Conservation (phyloP, 2,797 vertebrate genomes). For the Cynodonichthys magdalenae region DNA sequence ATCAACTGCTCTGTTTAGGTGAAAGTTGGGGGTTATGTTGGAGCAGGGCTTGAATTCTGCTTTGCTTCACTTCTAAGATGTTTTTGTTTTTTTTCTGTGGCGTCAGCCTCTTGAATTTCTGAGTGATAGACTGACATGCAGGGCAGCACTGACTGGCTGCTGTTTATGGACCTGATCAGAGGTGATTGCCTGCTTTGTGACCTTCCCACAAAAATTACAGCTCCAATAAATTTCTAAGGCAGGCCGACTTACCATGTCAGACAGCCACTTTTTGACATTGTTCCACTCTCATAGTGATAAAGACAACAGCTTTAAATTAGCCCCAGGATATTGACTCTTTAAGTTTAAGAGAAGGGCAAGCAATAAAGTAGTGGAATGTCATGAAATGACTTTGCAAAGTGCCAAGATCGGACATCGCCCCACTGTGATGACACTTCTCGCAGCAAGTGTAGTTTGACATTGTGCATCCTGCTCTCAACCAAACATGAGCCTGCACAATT, state of each 20-base stretch:
- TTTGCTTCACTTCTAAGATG: constrained; percentile 38
- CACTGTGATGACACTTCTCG: constrained; percentile 60
- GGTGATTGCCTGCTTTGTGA: constrained; percentile 72
- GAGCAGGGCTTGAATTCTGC: constrained; percentile 1
- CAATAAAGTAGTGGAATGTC: constrained; percentile 48
- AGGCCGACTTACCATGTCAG: constrained; percentile 51
- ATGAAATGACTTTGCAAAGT: constrained; percentile 69
- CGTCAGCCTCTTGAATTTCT: constrained; percentile 50
- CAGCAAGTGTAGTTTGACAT: constrained; percentile 66
- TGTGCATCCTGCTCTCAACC: constrained; percentile 51
- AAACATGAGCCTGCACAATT: constrained; percentile 41
- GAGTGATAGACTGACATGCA: constrained; percentile 64
- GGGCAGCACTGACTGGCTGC: constrained; percentile 50
- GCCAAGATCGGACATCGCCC: constrained; percentile 53
- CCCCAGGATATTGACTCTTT: constrained; percentile 69
- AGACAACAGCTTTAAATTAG: constrained; percentile 68
- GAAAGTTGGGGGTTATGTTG: constrained; percentile 2
- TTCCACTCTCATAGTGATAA: constrained; percentile 60
- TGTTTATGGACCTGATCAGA: constrained; percentile 72
- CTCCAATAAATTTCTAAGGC: constrained; percentile 68
- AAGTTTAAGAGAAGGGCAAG: constrained; percentile 68
- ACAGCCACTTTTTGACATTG: constrained; percentile 69
- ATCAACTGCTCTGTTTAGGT: constrained; percentile 14
- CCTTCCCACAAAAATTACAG: constrained; percentile 70
- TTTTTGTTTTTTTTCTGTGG: constrained; percentile 49